Conservation (phyloP, 2,797 vertebrate genomes). For the Hyperoplus immaculatus region DNA sequence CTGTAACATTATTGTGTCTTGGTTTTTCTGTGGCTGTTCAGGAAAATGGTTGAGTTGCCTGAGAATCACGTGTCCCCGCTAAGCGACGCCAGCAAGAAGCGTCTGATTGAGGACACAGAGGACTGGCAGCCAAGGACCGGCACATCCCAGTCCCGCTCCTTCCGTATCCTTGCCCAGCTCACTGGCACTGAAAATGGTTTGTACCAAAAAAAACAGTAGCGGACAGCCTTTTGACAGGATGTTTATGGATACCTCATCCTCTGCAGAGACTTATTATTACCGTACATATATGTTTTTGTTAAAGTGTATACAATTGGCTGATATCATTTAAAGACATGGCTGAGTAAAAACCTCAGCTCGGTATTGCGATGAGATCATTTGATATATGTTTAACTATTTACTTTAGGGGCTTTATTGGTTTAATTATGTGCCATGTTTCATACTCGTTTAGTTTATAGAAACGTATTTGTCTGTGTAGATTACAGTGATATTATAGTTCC, state of each 20-base stretch:
- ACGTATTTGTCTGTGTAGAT: neutral
- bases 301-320: neutral
- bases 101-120: slow-evolving; percentile 96
- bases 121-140: slow-evolving; percentile 94
- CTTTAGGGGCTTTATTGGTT: neutral
- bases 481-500: neutral
- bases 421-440: neutral
- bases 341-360: neutral
- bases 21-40: slow-evolving; percentile 70
- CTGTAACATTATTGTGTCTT: neutral
- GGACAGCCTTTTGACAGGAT: too few relatives aligned
- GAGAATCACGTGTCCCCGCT: slow-evolving; percentile 86
- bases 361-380: neutral
- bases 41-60: slow-evolving; percentile 87
- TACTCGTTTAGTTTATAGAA: neutral
- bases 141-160: slow-evolving; percentile 95
- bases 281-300: neutral
- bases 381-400: slow-evolving; percentile 4
- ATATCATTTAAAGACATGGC: neutral
- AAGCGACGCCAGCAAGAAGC: slow-evolving; percentile 94
- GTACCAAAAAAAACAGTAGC: slow-evolving; percentile 45
- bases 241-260: neutral
- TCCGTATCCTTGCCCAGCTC: slow-evolving; percentile 97
- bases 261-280: neutral
- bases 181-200: slow-evolving; percentile 94